Evolutionary conservation across 2,113 vertebrate genomes (phyloP).

Genomic region (Casuarius casuarius): DNA sequence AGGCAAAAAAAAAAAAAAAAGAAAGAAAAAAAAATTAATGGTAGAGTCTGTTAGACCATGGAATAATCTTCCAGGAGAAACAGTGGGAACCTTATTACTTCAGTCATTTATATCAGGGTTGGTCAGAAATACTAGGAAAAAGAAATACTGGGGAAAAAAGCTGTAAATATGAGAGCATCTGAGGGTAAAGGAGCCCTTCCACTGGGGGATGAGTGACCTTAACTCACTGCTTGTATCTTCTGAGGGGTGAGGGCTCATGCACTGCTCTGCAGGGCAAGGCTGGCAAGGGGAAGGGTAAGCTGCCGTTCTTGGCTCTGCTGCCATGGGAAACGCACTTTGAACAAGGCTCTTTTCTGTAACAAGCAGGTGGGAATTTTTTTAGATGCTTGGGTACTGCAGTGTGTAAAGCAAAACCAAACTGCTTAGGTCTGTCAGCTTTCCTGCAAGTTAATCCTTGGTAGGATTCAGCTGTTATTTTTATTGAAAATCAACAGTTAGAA

Average conservation of each 20-base stretch:
- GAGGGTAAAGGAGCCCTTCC: not conserved
- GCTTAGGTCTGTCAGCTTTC: not conserved
- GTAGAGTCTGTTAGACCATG: not conserved
- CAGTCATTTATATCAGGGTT: not conserved
- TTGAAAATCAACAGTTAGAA: not conserved
- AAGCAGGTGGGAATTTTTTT: not conserved
- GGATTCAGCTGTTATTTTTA: conserved; percentile 1
- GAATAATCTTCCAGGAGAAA: not conserved
- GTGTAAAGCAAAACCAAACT: not conserved
- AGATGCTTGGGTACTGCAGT: rapidly evolving
- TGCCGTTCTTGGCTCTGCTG: not conserved
- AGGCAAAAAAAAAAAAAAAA: not conserved
- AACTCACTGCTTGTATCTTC: not conserved
- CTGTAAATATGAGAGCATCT: rapidly evolving
- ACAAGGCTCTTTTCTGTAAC: rapidly evolving
- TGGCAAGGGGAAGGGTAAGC: too few species aligned
- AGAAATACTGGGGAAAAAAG: not conserved
- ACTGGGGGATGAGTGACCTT: not conserved
- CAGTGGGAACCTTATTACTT: not conserved
- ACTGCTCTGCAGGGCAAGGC: not conserved
- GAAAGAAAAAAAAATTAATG: not conserved
- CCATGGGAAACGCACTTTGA: not conserved
- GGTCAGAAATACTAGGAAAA: not conserved
- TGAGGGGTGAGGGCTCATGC: not conserved
- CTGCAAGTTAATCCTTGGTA: not conserved